Evolutionary conservation across 2,113 vertebrate genomes (phyloP).

Genomic region (Nycticebus coucang): DNA sequence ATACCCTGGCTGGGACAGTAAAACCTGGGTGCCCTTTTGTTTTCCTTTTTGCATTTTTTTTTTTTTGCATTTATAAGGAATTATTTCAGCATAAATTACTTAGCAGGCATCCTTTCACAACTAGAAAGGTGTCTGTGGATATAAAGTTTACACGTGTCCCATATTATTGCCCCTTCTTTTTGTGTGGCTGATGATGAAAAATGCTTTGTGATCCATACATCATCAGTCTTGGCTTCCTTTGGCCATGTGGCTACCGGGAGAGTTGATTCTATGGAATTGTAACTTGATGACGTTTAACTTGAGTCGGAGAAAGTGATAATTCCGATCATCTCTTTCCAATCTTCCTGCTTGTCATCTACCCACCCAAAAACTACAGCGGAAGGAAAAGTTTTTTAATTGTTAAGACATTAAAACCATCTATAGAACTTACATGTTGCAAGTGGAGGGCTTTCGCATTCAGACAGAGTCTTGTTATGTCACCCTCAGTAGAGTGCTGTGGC

Average conservation of each 20-base stretch:
- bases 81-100: slow-evolving; percentile 65
- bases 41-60: not conserved
- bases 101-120: slow-evolving; percentile 56
- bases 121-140: not conserved
- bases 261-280: not conserved
- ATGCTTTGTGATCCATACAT: not conserved
- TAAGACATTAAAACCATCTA: not conserved
- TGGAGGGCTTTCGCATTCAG: slow-evolving; percentile 46
- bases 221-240: not conserved
- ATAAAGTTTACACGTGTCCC: slow-evolving; percentile 27
- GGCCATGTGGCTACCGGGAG: not conserved
- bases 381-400: slow-evolving; percentile 55
- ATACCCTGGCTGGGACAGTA: slow-evolving; percentile 66
- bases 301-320: slow-evolving; percentile 41
- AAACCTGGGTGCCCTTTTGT: slow-evolving; percentile 45
- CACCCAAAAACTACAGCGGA: not conserved
- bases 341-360: not conserved
- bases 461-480: not conserved
- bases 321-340: not conserved
- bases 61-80: slow-evolving; percentile 69
- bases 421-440: slow-evolving; percentile 22
- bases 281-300: slow-evolving; percentile 47
- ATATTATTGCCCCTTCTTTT: slow-evolving; percentile 34
- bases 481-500: too few relatives aligned
- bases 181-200: slow-evolving; percentile 55